Conservation (phyloP, 2,113 vertebrate species). For the Silurus glanis region DNA sequence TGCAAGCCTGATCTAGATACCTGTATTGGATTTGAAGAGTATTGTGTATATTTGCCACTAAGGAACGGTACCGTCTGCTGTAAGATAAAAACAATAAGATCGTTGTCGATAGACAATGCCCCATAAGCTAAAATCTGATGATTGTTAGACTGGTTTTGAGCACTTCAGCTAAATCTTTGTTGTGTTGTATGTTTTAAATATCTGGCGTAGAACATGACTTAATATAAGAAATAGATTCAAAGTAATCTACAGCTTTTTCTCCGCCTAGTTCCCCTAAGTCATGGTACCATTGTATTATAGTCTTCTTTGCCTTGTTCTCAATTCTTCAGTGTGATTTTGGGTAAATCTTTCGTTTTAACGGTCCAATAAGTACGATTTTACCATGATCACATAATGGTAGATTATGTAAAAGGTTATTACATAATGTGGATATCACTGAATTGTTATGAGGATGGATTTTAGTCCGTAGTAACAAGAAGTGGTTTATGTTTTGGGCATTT, state of each 20-base stretch:
- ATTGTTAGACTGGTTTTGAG: constrained; percentile 19
- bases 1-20: constrained; percentile 17
- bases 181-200: constrained; percentile 22
- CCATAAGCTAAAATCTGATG: constrained; percentile 43
- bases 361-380: constrained; percentile 5
- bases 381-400: background rate
- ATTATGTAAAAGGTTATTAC: background rate
- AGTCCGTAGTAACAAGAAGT: too few species aligned
- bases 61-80: constrained; percentile 47
- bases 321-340: background rate
- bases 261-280: background rate
- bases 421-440: background rate
- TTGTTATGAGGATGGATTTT: background rate
- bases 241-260: background rate
- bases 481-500: too few species aligned
- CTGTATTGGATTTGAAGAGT: constrained; percentile 27
- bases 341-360: constrained; percentile 3
- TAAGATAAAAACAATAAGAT: constrained; percentile 22
- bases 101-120: constrained; percentile 26
- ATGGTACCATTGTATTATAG: constrained; percentile 27
- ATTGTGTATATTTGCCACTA: constrained; percentile 45
- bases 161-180: constrained; percentile 1
- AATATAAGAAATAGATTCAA: constrained; percentile 20
- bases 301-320: background rate
- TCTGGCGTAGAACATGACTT: background rate